Base-by-base conservation (phyloP, 2,113 vertebrate species). In the Pao palembangensis region DNA sequence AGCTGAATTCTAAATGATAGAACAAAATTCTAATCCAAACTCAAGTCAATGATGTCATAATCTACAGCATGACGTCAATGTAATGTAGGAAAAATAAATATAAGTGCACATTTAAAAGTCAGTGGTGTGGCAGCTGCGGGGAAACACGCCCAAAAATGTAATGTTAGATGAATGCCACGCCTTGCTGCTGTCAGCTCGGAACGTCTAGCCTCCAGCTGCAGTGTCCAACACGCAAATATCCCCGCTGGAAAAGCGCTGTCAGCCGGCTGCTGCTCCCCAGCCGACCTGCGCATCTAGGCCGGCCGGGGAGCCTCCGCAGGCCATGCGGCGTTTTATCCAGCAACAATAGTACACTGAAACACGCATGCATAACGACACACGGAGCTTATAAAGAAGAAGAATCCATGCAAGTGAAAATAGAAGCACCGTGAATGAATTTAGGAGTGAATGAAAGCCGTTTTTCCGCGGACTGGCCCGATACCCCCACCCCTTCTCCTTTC, bases 141-240 rank as follows among this genome's bases (percentile, higher is more conserved):
- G 19, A 55, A 6, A 52, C 75, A 79, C 80, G 75, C 84, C 84
- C 77, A 51, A 69, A 46, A 17, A 54, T 47, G 78, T 78, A 71
- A 82, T 13, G 67, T 46, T 55, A 49, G 23, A 64, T 64, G 71
- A 31, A 78, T 65, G 83, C 85, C 85, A 87, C 85, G 85, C 85
- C 85, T 82, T 67, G 78, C 76, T 31, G 0, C 75, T 75, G 77
- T 82, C 77, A 68, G 71, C 58, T 52, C 67, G 6, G 60, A 77
- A 57, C 73, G 75, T 62, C 61, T 7, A 80, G 74, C 80, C 85
- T 72, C 64, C 53, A 61, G 72, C 81, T 65, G 72, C 74, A 46
- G 64, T 18, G 14, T 5, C 44, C 19, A 18, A 3, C 46, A 17
- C 55, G 43, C 51, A 57, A 43, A 54, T 41, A 51, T 47, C 5